phyloP scores from a whole-genome alignment of 1,140 invertebrate genomes.

The Branchinecta lindahli region DNA sequence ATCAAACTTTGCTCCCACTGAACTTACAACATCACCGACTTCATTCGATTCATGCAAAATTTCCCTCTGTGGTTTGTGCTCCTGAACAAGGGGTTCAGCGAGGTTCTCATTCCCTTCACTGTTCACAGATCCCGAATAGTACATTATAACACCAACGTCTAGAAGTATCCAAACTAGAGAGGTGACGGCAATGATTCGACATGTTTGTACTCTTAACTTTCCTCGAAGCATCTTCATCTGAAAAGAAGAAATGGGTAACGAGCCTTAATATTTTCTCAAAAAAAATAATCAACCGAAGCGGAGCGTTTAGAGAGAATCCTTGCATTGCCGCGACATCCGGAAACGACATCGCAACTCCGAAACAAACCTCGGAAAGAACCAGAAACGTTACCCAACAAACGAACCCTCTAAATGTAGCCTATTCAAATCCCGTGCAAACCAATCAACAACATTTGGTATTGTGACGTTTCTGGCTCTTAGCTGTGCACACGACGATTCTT shows the following conservation, averaged over 20 bases:
- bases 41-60: constrained; percentile 17
- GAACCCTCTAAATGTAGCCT: too few relatives aligned
- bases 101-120: not conserved
- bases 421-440: too few relatives aligned
- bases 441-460: too few relatives aligned
- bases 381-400: too few relatives aligned
- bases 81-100: constrained; percentile 17
- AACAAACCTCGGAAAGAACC: too few relatives aligned
- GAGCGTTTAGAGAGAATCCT: too few relatives aligned
- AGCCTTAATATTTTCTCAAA: too few relatives aligned
- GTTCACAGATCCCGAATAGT: constrained; percentile 62
- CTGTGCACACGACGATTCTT: too few relatives aligned
- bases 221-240: constrained; percentile 18
- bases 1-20: constrained; percentile 7
- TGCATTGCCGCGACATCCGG: too few relatives aligned
- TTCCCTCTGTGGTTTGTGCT: constrained; percentile 14
- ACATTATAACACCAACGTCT: constrained; percentile 75
- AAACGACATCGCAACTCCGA: too few relatives aligned
- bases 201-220: constrained; percentile 69
- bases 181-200: constrained; percentile 81
- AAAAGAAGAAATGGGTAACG: not conserved
- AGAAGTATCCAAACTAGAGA: constrained; percentile 90
- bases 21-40: not conserved
- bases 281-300: too few relatives aligned
- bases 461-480: too few relatives aligned